phyloP scores from a whole-genome alignment of 2,113 vertebrate species.

The Pitta sordida region DNA sequence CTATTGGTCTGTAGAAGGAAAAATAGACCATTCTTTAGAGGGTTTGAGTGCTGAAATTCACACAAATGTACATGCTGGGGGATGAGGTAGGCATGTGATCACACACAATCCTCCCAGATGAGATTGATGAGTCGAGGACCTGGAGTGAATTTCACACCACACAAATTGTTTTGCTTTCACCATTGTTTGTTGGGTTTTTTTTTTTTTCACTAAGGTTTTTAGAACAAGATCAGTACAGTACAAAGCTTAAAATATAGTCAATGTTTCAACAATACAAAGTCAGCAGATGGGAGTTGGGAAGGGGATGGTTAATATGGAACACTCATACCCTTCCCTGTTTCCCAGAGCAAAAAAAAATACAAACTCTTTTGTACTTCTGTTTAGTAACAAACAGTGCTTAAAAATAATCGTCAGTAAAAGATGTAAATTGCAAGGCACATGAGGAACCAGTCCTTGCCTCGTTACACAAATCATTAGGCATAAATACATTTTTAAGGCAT shows the following conservation, averaged over 20 bases:
- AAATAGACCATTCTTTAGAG: background rate
- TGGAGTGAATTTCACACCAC: background rate
- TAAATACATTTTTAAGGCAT: slow-evolving; percentile 33
- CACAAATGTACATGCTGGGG: too few species aligned
- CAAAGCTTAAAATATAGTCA: slow-evolving; percentile 46
- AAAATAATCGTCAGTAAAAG: slow-evolving; percentile 42
- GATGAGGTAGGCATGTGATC: fast-evolving
- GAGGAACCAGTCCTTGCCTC: slow-evolving; percentile 2
- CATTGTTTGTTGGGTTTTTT: too few species aligned
- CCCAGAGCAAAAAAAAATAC: background rate
- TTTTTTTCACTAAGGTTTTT: background rate
- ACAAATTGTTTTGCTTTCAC: background rate
- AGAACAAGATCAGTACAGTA: slow-evolving; percentile 48
- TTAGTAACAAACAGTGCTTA: slow-evolving; percentile 49
- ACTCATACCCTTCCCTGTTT: background rate
- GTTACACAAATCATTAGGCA: background rate
- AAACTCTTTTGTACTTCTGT: slow-evolving; percentile 6
- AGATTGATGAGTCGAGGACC: background rate
- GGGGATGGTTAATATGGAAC: background rate
- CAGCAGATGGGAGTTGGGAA: background rate
- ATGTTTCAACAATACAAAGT: slow-evolving; percentile 27
- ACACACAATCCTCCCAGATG: background rate
- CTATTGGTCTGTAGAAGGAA: background rate
- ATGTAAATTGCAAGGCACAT: slow-evolving; percentile 49
- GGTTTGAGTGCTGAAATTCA: background rate